Percentiles rank a stretch among this genome's conserved stretches.
phyloP scores from a whole-genome alignment of 2,113 vertebrate species.

The Vombatus ursinus region DNA sequence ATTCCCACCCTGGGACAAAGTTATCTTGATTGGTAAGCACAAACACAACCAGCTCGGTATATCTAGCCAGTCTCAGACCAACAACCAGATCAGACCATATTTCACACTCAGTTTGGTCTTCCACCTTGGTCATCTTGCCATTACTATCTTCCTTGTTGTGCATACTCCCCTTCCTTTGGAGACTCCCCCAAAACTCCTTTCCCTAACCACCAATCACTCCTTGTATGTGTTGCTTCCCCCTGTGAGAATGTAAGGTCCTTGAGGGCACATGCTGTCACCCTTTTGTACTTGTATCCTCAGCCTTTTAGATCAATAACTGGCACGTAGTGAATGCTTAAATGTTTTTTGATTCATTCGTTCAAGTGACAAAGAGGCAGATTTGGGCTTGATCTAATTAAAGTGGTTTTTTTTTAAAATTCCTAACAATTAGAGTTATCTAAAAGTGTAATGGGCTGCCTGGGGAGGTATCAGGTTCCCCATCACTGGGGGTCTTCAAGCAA shows the following conservation, averaged over 20 bases:
- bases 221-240: neutral
- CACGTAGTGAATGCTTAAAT: too few relatives aligned
- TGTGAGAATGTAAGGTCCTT: neutral
- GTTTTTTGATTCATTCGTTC: neutral
- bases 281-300: too few relatives aligned
- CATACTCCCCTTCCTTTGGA: neutral
- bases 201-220: neutral
- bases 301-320: too few relatives aligned
- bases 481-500: too few relatives aligned
- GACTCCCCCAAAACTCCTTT: neutral
- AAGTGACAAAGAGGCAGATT: neutral
- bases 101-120: neutral
- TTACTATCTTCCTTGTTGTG: neutral
- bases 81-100: neutral
- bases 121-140: neutral
- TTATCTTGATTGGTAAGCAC: neutral
- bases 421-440: neutral
- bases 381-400: neutral
- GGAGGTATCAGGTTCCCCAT: neutral
- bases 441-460: neutral
- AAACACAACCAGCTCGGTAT: neutral
- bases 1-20: neutral
- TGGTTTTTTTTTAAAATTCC: neutral
- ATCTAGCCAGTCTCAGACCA: neutral
- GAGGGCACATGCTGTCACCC: too few relatives aligned